Percentiles rank a stretch among this genome's conserved stretches.
phyloP scores from a whole-genome alignment of 2,888 invertebrate genomes.

The Deilephila porcellus region DNA sequence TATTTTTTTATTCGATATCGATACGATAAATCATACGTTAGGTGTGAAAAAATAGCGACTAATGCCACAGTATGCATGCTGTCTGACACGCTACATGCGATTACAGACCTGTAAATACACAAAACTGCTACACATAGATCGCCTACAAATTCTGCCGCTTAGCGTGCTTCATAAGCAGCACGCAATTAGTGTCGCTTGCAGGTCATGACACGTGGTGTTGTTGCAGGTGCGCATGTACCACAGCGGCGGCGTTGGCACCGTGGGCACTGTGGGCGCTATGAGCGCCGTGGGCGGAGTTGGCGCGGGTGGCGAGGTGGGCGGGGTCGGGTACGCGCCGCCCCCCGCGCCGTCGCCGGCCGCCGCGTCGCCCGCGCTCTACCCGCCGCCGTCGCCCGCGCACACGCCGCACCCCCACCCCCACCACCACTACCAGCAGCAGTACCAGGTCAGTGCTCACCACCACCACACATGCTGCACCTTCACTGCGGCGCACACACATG shows the following conservation, averaged over 20 bases:
- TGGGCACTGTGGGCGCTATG: conserved; percentile 45
- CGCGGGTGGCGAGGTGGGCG: conserved; percentile 53
- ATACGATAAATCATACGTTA: no score
- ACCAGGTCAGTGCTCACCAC: conserved; percentile 61
- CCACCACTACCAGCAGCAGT: conserved; percentile 78
- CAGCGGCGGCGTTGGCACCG: conserved; percentile 52
- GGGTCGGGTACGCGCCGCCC: conserved; percentile 66
- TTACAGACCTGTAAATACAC: not conserved
- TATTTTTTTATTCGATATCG: no score
- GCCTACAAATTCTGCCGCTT: not conserved
- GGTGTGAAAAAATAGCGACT: no score
- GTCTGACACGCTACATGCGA: not conserved
- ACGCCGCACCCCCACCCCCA: conserved; percentile 75
- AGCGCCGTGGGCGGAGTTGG: conserved; percentile 57
- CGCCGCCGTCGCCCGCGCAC: conserved; percentile 81
- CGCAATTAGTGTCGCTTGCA: not conserved
- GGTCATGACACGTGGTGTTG: not conserved
- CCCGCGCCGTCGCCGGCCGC: conserved; percentile 75
- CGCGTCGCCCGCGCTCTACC: conserved; percentile 78
- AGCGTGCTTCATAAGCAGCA: not conserved
- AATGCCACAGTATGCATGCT: no score
- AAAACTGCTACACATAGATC: not conserved
- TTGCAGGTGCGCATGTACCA: conserved; percentile 88
- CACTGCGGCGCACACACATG: no score
- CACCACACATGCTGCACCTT: not conserved